phyloP scores from a whole-genome alignment of 92 coral and sea anemone species.

The Isaurus tuberculatus region DNA sequence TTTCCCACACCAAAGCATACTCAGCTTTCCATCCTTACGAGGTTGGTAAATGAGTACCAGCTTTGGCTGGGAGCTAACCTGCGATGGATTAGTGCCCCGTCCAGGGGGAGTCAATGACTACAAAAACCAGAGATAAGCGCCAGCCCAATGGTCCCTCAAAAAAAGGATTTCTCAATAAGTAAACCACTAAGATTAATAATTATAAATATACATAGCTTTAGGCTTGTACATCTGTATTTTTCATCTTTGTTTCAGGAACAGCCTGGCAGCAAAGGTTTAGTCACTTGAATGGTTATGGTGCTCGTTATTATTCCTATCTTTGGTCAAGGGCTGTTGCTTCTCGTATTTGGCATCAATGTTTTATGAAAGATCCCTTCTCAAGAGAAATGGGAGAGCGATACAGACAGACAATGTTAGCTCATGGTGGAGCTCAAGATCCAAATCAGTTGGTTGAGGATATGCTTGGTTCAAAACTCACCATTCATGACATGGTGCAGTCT shows the following conservation, averaged over 20 bases:
- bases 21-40: too few relatives aligned
- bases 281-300: constrained; percentile 97
- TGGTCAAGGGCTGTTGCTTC: constrained; percentile 99
- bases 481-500: constrained; percentile 82
- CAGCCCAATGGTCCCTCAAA: too few relatives aligned
- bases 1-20: too few relatives aligned
- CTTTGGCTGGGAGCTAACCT: too few relatives aligned
- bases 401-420: constrained; percentile 86
- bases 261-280: constrained; percentile 99
- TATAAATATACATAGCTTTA: too few relatives aligned
- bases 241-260: constrained; percentile 59
- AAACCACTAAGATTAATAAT: too few relatives aligned
- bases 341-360: constrained; percentile 95
- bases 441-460: constrained; percentile 84
- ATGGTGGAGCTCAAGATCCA: constrained; percentile 94
- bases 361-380: constrained; percentile 88
- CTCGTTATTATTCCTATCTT: constrained; percentile 92
- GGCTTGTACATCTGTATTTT: too few relatives aligned
- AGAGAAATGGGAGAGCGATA: constrained; percentile 93
- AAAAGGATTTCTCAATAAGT: too few relatives aligned
- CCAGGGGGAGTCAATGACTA: too few relatives aligned
- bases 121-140: too few relatives aligned
- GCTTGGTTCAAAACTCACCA: constrained; percentile 82
- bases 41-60: too few relatives aligned
- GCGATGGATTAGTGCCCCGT: too few relatives aligned